Evolutionary conservation across 2,888 invertebrate genomes (phyloP).

Genomic region (Dugesia japonica): DNA sequence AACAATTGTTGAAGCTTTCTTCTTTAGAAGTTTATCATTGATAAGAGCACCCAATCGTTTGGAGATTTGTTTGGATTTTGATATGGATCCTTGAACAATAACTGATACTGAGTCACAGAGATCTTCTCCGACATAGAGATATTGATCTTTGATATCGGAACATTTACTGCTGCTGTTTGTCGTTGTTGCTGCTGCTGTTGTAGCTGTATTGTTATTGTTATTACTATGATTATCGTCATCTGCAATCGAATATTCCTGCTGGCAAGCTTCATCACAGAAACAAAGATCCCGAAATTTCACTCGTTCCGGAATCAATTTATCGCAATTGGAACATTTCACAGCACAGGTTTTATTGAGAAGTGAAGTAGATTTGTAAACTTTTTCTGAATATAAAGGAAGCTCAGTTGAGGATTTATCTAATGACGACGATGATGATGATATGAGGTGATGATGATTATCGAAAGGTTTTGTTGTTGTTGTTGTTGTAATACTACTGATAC

Average conservation of each 20-base stretch:
- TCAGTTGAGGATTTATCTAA: not conserved
- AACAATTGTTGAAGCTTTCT: not conserved
- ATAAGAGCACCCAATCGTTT: constrained; percentile 15
- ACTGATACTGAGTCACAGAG: not conserved
- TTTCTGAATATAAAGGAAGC: not conserved
- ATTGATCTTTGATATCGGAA: constrained; percentile 2
- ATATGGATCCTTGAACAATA: not conserved
- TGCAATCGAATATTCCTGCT: not conserved
- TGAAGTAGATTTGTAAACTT: not conserved
- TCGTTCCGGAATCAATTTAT: not conserved
- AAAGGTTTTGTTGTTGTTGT: not conserved
- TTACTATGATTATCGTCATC: not conserved
- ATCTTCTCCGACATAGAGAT: not conserved
- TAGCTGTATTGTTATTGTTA: not conserved
- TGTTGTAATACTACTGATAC: not conserved
- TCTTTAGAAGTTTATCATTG: constrained; percentile 7
- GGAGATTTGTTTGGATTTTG: constrained; percentile 10
- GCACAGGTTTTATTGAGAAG: not conserved
- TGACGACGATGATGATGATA: no score
- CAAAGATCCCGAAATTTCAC: not conserved
- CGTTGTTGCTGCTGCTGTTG: no score
- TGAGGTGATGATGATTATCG: not conserved
- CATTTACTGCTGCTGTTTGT: not conserved
- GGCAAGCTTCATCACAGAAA: constrained; percentile 2
- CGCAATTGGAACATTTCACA: not conserved